A percentile compares a stretch with the other conserved stretches of the same genome.
Evolutionary conservation across 2,888 invertebrate genomes (phyloP).

Genomic region (Pyrrhia umbra): DNA sequence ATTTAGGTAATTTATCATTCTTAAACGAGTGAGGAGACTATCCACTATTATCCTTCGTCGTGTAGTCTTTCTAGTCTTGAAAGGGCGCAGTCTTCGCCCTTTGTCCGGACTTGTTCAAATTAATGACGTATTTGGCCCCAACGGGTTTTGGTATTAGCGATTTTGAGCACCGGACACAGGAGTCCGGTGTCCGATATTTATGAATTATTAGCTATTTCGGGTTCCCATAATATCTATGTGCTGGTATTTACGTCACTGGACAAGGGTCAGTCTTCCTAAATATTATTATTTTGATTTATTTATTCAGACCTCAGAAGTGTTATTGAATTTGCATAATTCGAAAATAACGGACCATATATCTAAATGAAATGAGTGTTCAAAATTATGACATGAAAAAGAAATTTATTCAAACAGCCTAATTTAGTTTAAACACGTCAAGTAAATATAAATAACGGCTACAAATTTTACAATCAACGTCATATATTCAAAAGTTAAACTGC

Average conservation of each 20-base stretch:
- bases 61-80: constrained; percentile 68
- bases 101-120: constrained; percentile 76
- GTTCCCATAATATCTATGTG: constrained; percentile 83
- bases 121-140: constrained; percentile 79
- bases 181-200: constrained; percentile 82
- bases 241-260: constrained; percentile 51
- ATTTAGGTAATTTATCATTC: constrained; percentile 90
- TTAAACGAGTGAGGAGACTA: constrained; percentile 87
- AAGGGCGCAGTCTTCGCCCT: constrained; percentile 82
- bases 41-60: constrained; percentile 78
- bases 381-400: constrained; percentile 58
- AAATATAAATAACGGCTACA: constrained; percentile 55
- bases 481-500: constrained; percentile 48
- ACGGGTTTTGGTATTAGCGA: constrained; percentile 79
- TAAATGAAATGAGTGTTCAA: constrained; percentile 35
- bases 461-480: constrained; percentile 49
- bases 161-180: constrained; percentile 69
- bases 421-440: constrained; percentile 46
- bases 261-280: constrained; percentile 62
- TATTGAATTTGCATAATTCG: constrained; percentile 47
- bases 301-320: constrained; percentile 18
- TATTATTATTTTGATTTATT: constrained; percentile 56
- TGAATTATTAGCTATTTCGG: constrained; percentile 84
- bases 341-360: constrained; percentile 41
- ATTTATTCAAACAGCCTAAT: constrained; percentile 56